Evolutionary conservation across 2,888 invertebrate genomes (phyloP), one percentile per base, ranked within the genome.

Genomic region (Iselma pallidipennis): DNA sequence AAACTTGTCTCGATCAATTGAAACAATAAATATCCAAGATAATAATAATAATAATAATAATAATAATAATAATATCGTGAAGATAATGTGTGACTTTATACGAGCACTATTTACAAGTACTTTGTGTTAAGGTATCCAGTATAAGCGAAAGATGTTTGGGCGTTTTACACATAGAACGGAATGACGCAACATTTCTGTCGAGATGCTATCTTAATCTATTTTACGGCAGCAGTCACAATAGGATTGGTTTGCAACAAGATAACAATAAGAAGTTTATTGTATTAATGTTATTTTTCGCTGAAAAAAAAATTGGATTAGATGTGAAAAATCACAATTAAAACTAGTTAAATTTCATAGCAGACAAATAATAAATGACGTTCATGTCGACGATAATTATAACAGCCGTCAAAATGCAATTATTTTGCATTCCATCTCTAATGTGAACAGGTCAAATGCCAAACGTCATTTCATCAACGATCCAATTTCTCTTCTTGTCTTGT

Each of bases 171-270:
- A 45, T 45, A 45, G 45, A 45, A 45, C 45, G 12, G 19, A 68
- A 71, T 71, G 69, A 69, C 66, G 71, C 68, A 69, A 71, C 69
- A 68, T 66, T 66, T 66, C 68, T 69, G 71, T 68, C 71, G 55
- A 69, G 70, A 70, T 70, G 61, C 56, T 67, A 70, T 70, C 70
- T 70, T 69, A 68, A 69, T 69, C 66, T 67, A 66, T 67, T 69
- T 67, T 67, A 70, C 65, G 64, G 66, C 63, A 53, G 61, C 61
- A 63, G 19, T 45, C 45, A 68, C 66, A 67, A 69, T 63, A 54
- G 58, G 21, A 61, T 57, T 45, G 45, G 45, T 45, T 16, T 45
- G 16, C 16, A 37, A 37, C 16, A 45, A n/a, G 45, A 45, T 45
- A 45, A 45, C 45, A 45, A 45, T 45, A 45, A 45, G 45, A 21